Evolutionary conservation across 2,113 vertebrate species (phyloP).

Genomic region (Brachirus orientalis): DNA sequence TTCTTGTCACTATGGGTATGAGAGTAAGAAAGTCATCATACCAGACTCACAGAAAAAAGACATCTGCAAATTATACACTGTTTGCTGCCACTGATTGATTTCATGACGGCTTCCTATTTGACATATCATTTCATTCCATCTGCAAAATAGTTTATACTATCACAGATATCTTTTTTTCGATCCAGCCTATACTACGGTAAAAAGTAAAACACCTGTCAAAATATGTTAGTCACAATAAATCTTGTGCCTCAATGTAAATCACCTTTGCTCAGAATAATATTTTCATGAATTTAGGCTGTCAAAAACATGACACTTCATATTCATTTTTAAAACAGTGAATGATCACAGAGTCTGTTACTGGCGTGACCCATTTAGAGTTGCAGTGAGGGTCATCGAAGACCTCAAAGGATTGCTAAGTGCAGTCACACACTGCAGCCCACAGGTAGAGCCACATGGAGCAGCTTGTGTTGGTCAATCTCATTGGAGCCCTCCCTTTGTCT

Average conservation of each 20-base stretch:
- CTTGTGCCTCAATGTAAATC: slow-evolving; percentile 2
- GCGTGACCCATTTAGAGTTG: slow-evolving; percentile 38
- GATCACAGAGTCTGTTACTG: background rate
- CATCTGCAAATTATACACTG: slow-evolving; percentile 56
- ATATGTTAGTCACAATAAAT: slow-evolving; percentile 10
- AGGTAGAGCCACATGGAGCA: slow-evolving; percentile 33
- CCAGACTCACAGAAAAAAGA: slow-evolving; percentile 56
- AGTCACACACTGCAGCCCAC: slow-evolving; percentile 16
- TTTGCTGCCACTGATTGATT: slow-evolving; percentile 32
- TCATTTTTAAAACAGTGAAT: slow-evolving; percentile 30
- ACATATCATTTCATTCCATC: slow-evolving; percentile 49
- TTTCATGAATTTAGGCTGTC: background rate
- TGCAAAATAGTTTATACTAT: slow-evolving; percentile 44
- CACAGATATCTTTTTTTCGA: slow-evolving; percentile 38
- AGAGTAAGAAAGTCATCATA: slow-evolving; percentile 42
- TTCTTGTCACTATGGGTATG: slow-evolving; percentile 59
- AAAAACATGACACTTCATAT: slow-evolving; percentile 16
- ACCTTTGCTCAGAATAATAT: slow-evolving; percentile 11
- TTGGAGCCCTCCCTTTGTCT: slow-evolving; percentile 53
- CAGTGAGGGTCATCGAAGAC: slow-evolving; percentile 48
- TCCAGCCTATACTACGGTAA: slow-evolving; percentile 1
- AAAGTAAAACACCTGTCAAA: slow-evolving; percentile 38
- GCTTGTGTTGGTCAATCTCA: slow-evolving; percentile 49
- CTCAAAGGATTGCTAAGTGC: slow-evolving; percentile 39
- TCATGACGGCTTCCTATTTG: slow-evolving; percentile 38